Evolutionary conservation across 2,113 vertebrate genomes (phyloP).

Genomic region (Poecile atricapillus): DNA sequence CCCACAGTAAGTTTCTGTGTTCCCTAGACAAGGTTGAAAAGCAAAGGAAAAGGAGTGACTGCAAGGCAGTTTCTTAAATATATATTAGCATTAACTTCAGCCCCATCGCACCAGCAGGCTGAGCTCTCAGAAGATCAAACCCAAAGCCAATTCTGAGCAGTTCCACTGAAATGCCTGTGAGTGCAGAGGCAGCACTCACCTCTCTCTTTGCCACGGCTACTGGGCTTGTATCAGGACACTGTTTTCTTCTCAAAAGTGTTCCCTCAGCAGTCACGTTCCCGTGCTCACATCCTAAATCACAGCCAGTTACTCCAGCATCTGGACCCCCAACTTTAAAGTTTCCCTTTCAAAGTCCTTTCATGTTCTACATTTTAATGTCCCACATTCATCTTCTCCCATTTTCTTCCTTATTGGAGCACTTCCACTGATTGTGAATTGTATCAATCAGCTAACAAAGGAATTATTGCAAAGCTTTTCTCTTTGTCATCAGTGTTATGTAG

Average conservation of each 20-base stretch:
- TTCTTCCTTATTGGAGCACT: neutral
- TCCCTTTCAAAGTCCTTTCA: constrained; percentile 13
- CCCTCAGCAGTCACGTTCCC: fast-evolving
- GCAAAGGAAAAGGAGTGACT: neutral
- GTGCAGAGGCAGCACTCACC: fast-evolving
- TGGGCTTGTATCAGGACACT: fast-evolving
- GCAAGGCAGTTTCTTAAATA: neutral
- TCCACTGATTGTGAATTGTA: neutral
- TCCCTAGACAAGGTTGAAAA: neutral
- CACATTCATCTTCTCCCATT: fast-evolving
- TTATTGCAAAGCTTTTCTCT: neutral
- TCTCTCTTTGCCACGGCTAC: neutral
- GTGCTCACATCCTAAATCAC: neutral
- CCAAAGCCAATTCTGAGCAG: neutral
- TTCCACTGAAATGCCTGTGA: neutral
- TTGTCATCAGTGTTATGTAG: neutral
- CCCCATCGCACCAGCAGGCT: neutral
- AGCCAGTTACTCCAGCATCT: neutral
- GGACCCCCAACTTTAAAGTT: constrained; percentile 7
- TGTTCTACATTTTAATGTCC: neutral
- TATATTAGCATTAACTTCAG: neutral
- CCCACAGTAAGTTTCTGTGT: neutral
- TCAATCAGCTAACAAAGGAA: neutral
- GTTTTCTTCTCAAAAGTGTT: neutral
- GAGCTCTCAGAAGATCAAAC: neutral